These are phyloP conservation scores for Macrophya annulata DNA, from an alignment of 2,888 invertebrate genomes.

Conservation along the genomic window DNA sequence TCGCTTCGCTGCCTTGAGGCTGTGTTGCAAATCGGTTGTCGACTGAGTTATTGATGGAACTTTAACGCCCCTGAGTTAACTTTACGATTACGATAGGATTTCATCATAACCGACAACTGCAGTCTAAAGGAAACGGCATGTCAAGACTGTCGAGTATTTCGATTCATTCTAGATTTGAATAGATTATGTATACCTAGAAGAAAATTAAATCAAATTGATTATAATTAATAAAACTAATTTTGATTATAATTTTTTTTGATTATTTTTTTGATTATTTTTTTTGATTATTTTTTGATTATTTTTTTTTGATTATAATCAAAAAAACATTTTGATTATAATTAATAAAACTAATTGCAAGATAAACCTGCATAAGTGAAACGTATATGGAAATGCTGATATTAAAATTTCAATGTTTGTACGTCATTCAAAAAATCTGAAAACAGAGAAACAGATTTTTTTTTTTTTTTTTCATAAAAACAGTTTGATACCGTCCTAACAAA, in stretches of 20 bases:
- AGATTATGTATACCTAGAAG: background rate
- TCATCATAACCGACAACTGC: background rate
- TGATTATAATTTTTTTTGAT: too few relatives aligned
- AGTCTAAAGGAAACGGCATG: background rate
- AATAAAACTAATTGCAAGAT: too few relatives aligned
- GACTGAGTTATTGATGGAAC: constrained; percentile 36
- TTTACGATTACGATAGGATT: background rate
- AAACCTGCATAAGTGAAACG: background rate
- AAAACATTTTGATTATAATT: background rate
- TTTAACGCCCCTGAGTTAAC: constrained; percentile 20
- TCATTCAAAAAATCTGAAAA: background rate
- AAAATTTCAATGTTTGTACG: background rate
- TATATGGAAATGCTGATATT: background rate
- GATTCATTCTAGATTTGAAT: background rate
- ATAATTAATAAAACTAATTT: background rate
- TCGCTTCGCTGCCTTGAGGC: constrained; percentile 15
- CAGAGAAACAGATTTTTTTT: background rate
- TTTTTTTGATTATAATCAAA: background rate
- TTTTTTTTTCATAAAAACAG: background rate
- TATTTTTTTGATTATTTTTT: too few relatives aligned
- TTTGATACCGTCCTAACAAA: constrained; percentile 37
- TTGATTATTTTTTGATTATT: too few relatives aligned
- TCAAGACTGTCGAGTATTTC: background rate
- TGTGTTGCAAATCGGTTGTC: constrained; percentile 38
- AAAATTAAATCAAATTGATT: background rate